These are phyloP conservation scores for Jaculus jaculus DNA, from an alignment of 2,113 vertebrate genomes.

Conservation along the genomic window DNA sequence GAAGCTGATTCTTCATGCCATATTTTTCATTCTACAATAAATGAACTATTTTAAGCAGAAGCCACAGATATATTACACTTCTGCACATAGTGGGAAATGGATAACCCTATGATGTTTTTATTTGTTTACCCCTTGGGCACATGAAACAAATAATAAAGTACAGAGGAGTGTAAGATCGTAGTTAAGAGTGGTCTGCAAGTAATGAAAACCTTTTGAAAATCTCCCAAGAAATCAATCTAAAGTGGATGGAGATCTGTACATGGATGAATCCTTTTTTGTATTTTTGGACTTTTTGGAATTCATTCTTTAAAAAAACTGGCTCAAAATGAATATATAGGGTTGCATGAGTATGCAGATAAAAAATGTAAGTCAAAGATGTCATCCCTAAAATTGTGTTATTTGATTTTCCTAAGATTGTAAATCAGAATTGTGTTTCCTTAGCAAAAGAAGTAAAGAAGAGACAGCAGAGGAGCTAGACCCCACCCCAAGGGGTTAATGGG, in stretches of 20 bases:
- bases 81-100: background rate
- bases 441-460: background rate
- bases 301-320: background rate
- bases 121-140: background rate
- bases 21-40: background rate
- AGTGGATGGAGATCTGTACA: background rate
- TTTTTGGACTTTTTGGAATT: background rate
- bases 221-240: background rate
- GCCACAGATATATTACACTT: constrained; percentile 10
- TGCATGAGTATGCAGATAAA: background rate
- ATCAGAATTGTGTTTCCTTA: constrained; percentile 25
- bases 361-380: background rate
- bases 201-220: background rate
- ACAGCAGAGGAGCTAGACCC: background rate
- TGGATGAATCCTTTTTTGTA: background rate
- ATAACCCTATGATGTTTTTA: background rate
- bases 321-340: no score
- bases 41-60: background rate
- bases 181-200: background rate
- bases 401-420: background rate
- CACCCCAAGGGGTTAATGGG: constrained; percentile 44
- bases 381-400: background rate
- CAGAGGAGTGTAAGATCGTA: background rate
- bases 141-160: background rate
- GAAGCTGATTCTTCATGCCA: background rate